These are phyloP conservation scores for Cydia pomonella DNA, from an alignment of 1,140 invertebrate genomes.

Conservation along the genomic window DNA sequence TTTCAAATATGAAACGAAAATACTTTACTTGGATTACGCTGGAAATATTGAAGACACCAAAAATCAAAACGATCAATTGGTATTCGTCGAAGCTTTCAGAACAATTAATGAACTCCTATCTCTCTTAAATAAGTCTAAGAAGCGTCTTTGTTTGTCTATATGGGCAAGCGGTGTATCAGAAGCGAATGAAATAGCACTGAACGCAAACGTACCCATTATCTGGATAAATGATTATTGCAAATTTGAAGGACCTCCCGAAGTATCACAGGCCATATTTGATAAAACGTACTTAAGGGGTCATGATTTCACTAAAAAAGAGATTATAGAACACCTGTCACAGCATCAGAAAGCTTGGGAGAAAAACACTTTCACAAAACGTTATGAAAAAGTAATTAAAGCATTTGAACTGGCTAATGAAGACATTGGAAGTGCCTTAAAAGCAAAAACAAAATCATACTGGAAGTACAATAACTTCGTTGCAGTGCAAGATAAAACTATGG, in stretches of 20 bases:
- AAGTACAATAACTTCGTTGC: not conserved
- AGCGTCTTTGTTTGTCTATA: not conserved
- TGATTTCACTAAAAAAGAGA: not conserved
- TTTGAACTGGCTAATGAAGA: not conserved
- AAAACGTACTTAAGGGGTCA: not conserved
- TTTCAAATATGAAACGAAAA: not conserved
- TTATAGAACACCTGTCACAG: not conserved
- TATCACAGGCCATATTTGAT: not conserved
- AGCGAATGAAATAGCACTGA: constrained; percentile 12
- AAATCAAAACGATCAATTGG: not conserved
- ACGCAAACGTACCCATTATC: not conserved
- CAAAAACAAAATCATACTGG: not conserved
- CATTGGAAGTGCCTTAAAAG: not conserved
- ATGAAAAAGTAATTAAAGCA: not conserved
- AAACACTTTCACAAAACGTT: not conserved
- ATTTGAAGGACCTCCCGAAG: constrained; percentile 2
- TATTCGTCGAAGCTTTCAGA: constrained; percentile 13
- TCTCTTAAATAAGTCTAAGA: not conserved
- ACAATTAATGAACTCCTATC: not conserved
- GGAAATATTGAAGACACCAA: not conserved
- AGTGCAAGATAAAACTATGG: not conserved
- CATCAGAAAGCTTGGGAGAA: not conserved
- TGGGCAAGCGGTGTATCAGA: constrained; percentile 19
- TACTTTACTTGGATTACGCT: constrained; percentile 9
- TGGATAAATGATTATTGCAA: constrained; percentile 25